Base-by-base conservation (phyloP, 2,113 vertebrate genomes). In the Boleophthalmus pectinirostris region DNA sequence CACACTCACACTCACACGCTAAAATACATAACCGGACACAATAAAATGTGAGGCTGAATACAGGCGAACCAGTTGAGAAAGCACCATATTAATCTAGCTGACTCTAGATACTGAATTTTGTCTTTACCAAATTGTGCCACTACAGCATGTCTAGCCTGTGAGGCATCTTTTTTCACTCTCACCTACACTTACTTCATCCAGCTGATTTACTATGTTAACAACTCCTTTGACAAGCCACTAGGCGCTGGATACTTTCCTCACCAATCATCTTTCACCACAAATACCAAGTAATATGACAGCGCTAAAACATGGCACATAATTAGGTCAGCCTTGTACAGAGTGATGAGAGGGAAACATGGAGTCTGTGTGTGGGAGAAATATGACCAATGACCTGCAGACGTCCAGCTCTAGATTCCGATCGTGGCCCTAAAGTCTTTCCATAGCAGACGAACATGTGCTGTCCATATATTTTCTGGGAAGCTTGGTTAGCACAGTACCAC, bases 381-480 rank as follows among this genome's bases (percentile, higher is more conserved):
- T 75, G 82, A 85, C 77, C 75, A n/a, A 71, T 79, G 87, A 90
- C 79, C 79, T 76, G 49, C 18, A 7, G 6, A 74, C 58, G 75
- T 68, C 21, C 25, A 66, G 69, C 66, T 15, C 33, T 35, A 63
- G 63, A 24, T 72, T 65, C 11, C 63, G 10, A 67, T 70, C 24
- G 66, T 1, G 53, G 13, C 63, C 29, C 70, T 51, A 47, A 35
- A 21, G 4, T 35, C 75, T 65, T 54, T 60, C 61, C 64, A 53
- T 18, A 16, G 23, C 15, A 73, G 54, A 51, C 74, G 45, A 69
- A 66, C 85, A 90, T 87, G 70, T 89, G 86, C 65, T 5, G 49
- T 58, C 79, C 89, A 88, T 84, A 81, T 77, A 33, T 57, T 60
- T 70, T 74, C 2, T 54, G 60, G 73, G 58, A 47, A 82, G 46